Base-by-base conservation (phyloP, 2,113 vertebrate species). In the Connochaetes taurinus region DNA sequence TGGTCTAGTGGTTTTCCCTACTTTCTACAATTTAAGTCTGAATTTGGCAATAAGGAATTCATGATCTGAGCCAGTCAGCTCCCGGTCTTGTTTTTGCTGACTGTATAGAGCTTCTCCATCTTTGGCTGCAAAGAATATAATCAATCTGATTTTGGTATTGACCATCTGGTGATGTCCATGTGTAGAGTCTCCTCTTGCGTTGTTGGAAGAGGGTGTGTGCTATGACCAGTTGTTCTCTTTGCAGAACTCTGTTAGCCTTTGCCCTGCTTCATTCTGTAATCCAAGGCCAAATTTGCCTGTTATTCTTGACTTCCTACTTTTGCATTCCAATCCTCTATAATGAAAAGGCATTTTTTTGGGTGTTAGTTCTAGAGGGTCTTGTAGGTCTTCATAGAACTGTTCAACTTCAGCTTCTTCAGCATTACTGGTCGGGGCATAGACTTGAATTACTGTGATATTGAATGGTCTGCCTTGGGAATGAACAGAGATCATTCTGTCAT, bases 341-440 rank as follows among this genome's bases (percentile, higher is more conserved):
- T 21, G 64, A 36, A 71, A 71, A 36, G 17, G 64, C n/a, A 36
- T 36, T 64, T 36, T 67, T 71, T 71, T 11, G n/a, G 64, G 2
- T 71, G n/a, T 71, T 71, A 71, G 17, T 71, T 71, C 64, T 23
- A 71, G 17, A 71, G 36, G 64, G n/a, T 71, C 9, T 71, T 71
- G n/a, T 71, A 11, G 64, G 17, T 71, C 9, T 71, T 36, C 17
- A 21, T 71, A 71, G n/a, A 71, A 71, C 64, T 1, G 64, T 71
- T 71, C 64, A 71, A 36, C 8, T 71, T 71, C 9, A 21, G 17
- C 64, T 36, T 36, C 64, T 71, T 71, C n/a, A 71, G 64, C n/a
- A 21, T 71, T 71, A 36, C n/a, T 71, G n/a, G 17, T 71, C 0
- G 0, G n/a, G 19, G n/a, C n/a, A 21, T 36, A 71, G n/a, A 36